Evolutionary conservation across 2,888 invertebrate species (phyloP).

Genomic region (Mechanitis messenoides): DNA sequence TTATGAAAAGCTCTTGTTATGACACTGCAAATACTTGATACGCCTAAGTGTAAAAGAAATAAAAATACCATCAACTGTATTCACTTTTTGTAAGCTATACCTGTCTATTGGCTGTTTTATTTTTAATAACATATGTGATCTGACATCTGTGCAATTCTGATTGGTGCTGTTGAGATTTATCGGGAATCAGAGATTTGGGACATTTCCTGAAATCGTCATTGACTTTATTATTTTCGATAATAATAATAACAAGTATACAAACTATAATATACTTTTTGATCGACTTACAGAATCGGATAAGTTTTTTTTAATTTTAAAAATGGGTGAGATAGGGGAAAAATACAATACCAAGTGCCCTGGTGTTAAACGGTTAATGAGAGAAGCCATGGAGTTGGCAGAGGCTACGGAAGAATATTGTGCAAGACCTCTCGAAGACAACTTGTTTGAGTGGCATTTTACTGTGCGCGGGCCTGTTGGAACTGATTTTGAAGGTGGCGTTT

Average conservation of each 20-base stretch:
- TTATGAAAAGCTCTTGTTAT: too few relatives aligned
- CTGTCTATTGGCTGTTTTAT: conserved; percentile 6
- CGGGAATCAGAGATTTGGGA: neutral
- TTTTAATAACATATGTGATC: conserved; percentile 3
- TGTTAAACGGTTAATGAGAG: conserved; percentile 94
- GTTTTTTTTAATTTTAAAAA: conserved; percentile 24
- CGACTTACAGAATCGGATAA: neutral
- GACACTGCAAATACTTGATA: too few relatives aligned
- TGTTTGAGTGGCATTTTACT: conserved; percentile 99
- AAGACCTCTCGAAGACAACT: conserved; percentile 93
- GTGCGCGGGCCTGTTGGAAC: conserved; percentile 91
- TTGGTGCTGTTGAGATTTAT: conserved; percentile 24
- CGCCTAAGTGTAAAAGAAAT: too few relatives aligned
- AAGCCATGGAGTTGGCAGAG: conserved; percentile 89
- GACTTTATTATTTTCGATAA: neutral
- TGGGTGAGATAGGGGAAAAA: conserved; percentile 67
- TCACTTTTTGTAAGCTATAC: neutral
- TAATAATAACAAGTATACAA: neutral
- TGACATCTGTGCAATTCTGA: conserved; percentile 29
- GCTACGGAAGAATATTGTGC: conserved; percentile 94
- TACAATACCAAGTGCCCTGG: conserved; percentile 81
- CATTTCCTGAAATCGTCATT: neutral
- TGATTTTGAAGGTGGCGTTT: conserved; percentile 93
- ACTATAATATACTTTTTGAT: neutral
- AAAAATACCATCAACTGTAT: too few relatives aligned